These are phyloP conservation scores for Nicator chloris DNA, from an alignment of 2,113 vertebrate species.

Conservation along the genomic window DNA sequence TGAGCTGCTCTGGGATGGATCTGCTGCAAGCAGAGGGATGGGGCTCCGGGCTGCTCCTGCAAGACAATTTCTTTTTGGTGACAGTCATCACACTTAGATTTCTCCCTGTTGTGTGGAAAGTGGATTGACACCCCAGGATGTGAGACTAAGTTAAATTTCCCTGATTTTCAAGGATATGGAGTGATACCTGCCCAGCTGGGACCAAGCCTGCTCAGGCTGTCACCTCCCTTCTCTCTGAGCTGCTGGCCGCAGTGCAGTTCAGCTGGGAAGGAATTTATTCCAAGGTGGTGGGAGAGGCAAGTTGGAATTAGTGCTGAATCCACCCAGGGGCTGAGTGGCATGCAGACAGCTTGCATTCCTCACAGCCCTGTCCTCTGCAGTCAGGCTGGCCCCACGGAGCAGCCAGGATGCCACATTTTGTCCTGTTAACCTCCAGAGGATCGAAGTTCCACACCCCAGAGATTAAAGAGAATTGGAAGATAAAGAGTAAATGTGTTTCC, in stretches of 20 bases:
- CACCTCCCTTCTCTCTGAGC: not conserved
- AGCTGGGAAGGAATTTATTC: not conserved
- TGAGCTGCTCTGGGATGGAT: not conserved
- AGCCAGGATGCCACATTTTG: not conserved
- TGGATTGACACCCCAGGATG: rapidly evolving
- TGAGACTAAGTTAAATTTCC: not conserved
- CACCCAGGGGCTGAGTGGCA: not conserved
- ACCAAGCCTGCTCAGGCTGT: not conserved
- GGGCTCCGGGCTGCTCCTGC: not conserved
- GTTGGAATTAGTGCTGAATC: not conserved
- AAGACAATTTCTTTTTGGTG: not conserved
- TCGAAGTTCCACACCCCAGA: not conserved
- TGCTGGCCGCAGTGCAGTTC: not conserved
- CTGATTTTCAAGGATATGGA: not conserved
- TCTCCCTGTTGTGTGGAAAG: not conserved
- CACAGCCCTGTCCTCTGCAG: not conserved
- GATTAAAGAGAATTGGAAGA: not conserved
- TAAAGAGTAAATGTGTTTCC: not conserved
- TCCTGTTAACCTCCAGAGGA: not conserved
- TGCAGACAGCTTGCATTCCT: conserved; percentile 6
- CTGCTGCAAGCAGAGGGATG: not conserved
- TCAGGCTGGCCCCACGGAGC: rapidly evolving
- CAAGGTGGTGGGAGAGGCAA: not conserved
- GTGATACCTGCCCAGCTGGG: not conserved
- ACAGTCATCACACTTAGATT: not conserved